phyloP scores from a whole-genome alignment of 2,888 invertebrate species.

The Willowsia nigromaculata region DNA sequence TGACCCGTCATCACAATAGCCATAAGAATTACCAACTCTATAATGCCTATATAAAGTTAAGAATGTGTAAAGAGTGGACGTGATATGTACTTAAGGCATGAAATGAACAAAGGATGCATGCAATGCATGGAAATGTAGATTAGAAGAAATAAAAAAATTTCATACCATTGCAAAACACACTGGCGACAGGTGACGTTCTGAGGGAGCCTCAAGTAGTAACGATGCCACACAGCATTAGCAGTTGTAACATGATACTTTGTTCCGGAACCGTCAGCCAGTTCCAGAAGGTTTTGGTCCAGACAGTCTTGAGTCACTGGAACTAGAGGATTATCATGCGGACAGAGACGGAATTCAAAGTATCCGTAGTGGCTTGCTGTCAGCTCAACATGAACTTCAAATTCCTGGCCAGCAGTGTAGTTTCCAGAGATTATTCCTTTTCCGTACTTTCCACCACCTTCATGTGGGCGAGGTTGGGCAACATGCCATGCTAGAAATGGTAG shows the following conservation, averaged over 20 bases:
- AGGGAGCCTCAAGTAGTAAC: slow-evolving; percentile 48
- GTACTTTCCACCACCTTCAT: slow-evolving; percentile 79
- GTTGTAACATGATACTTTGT: slow-evolving; percentile 62
- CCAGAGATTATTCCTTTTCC: slow-evolving; percentile 79
- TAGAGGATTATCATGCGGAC: slow-evolving; percentile 79
- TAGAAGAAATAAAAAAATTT: too few relatives aligned
- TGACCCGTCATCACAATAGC: slow-evolving; percentile 62
- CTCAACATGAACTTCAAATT: slow-evolving; percentile 66
- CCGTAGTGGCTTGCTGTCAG: slow-evolving; percentile 76
- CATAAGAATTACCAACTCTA: slow-evolving; percentile 59
- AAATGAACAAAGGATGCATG: background rate
- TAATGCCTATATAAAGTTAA: slow-evolving; percentile 58
- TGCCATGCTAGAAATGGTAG: background rate
- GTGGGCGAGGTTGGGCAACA: slow-evolving; percentile 77
- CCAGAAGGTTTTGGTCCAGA: slow-evolving; percentile 79
- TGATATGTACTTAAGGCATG: background rate
- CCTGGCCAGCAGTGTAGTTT: slow-evolving; percentile 78
- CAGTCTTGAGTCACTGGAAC: slow-evolving; percentile 79
- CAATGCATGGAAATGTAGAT: background rate
- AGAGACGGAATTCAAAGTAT: slow-evolving; percentile 80
- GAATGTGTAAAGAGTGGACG: too few relatives aligned
- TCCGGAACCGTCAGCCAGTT: slow-evolving; percentile 79
- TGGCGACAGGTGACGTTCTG: slow-evolving; percentile 60
- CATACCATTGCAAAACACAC: slow-evolving; percentile 76
- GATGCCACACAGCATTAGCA: background rate